phyloP scores from a whole-genome alignment of 1,140 invertebrate species.

The Micrasema longulum region DNA sequence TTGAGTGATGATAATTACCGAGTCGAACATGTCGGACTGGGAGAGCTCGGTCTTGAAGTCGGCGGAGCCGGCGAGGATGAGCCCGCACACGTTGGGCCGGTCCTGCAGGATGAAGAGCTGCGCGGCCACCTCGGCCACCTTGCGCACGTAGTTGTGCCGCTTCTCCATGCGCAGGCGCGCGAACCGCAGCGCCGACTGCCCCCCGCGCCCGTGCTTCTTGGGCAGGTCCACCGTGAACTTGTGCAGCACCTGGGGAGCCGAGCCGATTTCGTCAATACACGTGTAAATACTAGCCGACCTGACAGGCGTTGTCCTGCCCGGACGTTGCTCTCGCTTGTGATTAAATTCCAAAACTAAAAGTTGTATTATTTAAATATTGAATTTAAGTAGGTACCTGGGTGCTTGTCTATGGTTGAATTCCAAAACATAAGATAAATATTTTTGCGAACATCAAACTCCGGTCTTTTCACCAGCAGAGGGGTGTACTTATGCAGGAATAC shows the following conservation, averaged over 20 bases:
- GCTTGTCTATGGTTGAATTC: too few relatives aligned
- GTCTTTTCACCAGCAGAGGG: too few relatives aligned
- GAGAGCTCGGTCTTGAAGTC: conserved; percentile 99
- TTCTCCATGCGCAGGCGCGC: conserved; percentile 99
- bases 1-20: too few relatives aligned
- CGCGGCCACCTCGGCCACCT: conserved; percentile 98
- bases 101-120: conserved; percentile 98
- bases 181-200: conserved; percentile 99
- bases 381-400: too few relatives aligned
- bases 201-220: conserved; percentile 99
- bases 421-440: too few relatives aligned
- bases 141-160: conserved; percentile 98
- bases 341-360: too few relatives aligned
- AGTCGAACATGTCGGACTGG: conserved; percentile 99
- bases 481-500: too few relatives aligned
- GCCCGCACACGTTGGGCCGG: conserved; percentile 96
- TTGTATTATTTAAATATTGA: too few relatives aligned
- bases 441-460: too few relatives aligned
- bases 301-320: too few relatives aligned
- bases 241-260: conserved; percentile 84
- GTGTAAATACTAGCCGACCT: background rate
- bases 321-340: too few relatives aligned
- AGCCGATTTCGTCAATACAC: background rate
- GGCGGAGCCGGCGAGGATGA: conserved; percentile 98
- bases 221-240: conserved; percentile 99